Evolutionary conservation across 30 jellyfish, hydroid and myxozoan species (phyloP).

Genomic region (Haliclystus octoradiatus): DNA sequence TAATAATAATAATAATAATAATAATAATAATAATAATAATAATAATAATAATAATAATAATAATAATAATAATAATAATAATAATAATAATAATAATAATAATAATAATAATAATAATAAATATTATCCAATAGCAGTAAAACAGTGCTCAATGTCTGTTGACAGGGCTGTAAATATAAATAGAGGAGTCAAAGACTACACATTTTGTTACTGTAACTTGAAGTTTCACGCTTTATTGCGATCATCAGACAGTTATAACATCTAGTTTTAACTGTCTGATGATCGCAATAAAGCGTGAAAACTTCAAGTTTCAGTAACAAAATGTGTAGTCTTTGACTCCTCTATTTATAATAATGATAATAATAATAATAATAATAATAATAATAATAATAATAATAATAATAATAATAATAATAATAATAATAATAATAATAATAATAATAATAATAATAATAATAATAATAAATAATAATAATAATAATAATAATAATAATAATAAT

Average conservation of each 20-base stretch:
- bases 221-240: no score
- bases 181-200: no score
- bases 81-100: slow-evolving; percentile 10
- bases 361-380: slow-evolving; percentile 13
- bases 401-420: slow-evolving; percentile 23
- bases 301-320: no score
- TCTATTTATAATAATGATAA: no score
- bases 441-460: slow-evolving; percentile 31
- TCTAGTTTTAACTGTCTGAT: no score
- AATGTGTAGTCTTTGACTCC: no score
- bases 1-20: slow-evolving; percentile 15
- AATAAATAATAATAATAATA: slow-evolving; percentile 11
- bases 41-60: slow-evolving; percentile 6
- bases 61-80: slow-evolving; percentile 8
- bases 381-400: slow-evolving; percentile 15
- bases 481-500: slow-evolving; percentile 10
- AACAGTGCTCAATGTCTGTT: no score
- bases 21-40: slow-evolving; percentile 13
- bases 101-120: slow-evolving; percentile 11
- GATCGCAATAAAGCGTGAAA: no score
- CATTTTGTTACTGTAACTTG: no score
- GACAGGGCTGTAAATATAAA: no score
- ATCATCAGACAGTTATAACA: no score
- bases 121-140: no score
- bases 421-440: slow-evolving; percentile 34